Evolutionary conservation across 1,140 invertebrate species (phyloP), one percentile per base, ranked within the genome.

Genomic region (Drosophila obscura): DNA sequence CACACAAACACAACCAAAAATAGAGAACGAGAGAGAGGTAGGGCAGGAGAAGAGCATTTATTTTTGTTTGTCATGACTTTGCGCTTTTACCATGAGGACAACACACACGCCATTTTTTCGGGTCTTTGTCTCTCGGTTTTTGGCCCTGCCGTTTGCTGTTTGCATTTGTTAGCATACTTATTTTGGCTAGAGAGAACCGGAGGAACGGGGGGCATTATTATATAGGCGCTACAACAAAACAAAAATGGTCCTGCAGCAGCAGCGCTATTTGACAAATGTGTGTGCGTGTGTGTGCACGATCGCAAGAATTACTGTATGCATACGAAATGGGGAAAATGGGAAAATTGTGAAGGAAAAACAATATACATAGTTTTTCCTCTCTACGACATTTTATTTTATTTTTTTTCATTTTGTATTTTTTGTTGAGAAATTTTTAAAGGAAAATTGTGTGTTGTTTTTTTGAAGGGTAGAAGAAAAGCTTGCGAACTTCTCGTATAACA

Each of bases 21-120:
- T 2, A 39, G 11, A 39, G 35, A 39, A 24, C 1, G 35, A 39
- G 11, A 13, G 35, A 39, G 31, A 11, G 9, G 3, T 2, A 11
- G 9, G 2, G 31, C 4, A 39, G 11, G 11, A 39, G 11, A 39
- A 39, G 11, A 39, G 48, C 50, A 57, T 56, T 61, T 72, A 60
- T 77, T 45, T 48, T 56, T 71, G 55, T 52, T 73, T 53, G 81
- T 78, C 69, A 77, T 82, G 81, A 85, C 82, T 82, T 77, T 87
- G 81, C 82, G 81, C 82, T 81, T 87, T 81, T 81, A 62, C 67
- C 65, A 55, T 45, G 60, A 62, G 15, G 44, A 48, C 24, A 26
- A 44, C 35, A 16, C 19, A 60, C 56, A 75, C 45, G 39, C 43
- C 60, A 66, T 61, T 76, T 76, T 77, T 64, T 63, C 60, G 72